Conservation (phyloP, 2,888 invertebrate genomes). For the Nemurella pictetii region DNA sequence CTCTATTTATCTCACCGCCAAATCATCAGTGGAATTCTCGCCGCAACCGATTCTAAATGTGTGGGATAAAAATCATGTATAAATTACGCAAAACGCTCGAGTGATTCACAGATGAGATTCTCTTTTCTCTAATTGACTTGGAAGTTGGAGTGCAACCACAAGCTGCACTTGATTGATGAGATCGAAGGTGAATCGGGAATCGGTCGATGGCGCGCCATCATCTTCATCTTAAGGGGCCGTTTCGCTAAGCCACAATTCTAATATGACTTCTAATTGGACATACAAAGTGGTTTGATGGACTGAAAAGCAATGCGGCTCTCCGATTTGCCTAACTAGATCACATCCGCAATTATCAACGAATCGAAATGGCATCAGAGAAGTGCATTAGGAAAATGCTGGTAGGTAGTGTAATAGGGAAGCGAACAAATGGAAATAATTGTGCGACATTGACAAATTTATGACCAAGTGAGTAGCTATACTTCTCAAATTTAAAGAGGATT, state of each 20-base stretch:
- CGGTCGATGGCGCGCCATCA: not conserved
- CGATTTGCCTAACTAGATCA: not conserved
- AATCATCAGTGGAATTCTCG: not conserved
- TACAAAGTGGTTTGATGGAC: not conserved
- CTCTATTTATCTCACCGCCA: not conserved
- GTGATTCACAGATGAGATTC: not conserved
- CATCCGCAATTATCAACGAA: not conserved
- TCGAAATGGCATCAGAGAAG: not conserved
- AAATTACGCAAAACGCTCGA: not conserved
- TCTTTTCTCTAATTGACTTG: not conserved
- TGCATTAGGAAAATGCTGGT: not conserved
- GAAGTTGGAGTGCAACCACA: not conserved
- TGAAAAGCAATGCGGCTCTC: not conserved
- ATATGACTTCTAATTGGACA: not conserved
- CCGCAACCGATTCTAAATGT: not conserved
- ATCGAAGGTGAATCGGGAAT: not conserved
- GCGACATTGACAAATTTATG: not conserved
- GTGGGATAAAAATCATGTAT: not conserved
- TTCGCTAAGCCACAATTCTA: not conserved
- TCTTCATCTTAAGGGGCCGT: not conserved
- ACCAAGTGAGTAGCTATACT: not conserved
- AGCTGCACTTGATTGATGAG: not conserved
- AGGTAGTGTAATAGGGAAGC: not conserved
- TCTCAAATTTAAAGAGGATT: not conserved
- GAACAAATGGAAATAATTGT: not conserved